phyloP scores from a whole-genome alignment of 2,113 vertebrate genomes.

The Pao palembangensis region DNA sequence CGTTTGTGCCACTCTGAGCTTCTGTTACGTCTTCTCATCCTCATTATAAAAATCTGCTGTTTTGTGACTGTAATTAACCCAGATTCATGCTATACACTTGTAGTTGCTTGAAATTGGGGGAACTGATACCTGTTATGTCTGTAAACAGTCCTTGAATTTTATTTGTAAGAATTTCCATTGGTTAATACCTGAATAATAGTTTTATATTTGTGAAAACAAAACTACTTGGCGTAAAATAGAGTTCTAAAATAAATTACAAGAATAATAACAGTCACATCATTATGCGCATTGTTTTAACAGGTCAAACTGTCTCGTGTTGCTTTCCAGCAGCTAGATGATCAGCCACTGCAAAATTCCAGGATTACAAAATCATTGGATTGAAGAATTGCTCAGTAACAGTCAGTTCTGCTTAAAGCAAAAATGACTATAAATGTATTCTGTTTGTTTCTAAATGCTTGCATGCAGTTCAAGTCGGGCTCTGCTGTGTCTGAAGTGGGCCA shows the following conservation, averaged over 20 bases:
- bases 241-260: too few species aligned
- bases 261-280: too few species aligned
- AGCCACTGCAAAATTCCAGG: conserved; percentile 23
- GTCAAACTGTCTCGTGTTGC: conserved; percentile 27
- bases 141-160: not conserved
- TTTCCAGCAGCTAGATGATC: conserved; percentile 41
- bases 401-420: conserved; percentile 6
- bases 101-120: not conserved
- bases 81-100: not conserved
- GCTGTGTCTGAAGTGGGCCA: conserved; percentile 40
- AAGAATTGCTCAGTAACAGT: conserved; percentile 11
- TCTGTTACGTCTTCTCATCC: not conserved
- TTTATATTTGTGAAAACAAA: too few species aligned
- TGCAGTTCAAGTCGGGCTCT: conserved; percentile 24
- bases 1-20: not conserved
- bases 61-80: not conserved
- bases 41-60: not conserved
- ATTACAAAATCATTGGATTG: conserved; percentile 28
- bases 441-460: conserved; percentile 10
- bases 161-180: too few species aligned
- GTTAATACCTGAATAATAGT: too few species aligned
- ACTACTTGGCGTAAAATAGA: too few species aligned
- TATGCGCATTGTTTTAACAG: conserved; percentile 23
- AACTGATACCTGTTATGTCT: not conserved
- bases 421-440: too few species aligned